Conservation (phyloP, 2,888 invertebrate genomes). For the Rapana venosa region DNA sequence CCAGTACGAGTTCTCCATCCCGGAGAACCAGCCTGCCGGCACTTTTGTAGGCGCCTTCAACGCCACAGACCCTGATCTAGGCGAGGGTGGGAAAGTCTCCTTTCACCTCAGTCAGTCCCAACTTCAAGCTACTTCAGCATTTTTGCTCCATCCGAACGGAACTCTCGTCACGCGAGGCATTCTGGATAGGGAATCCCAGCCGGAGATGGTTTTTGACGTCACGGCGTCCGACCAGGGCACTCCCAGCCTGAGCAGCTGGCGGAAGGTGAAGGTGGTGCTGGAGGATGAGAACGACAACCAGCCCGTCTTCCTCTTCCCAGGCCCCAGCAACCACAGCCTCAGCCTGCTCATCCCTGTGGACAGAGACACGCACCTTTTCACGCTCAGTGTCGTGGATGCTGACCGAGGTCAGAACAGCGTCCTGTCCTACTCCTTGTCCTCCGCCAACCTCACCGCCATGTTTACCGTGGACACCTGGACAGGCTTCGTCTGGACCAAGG, state of each 20-base stretch:
- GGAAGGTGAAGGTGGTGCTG: slow-evolving; percentile 60
- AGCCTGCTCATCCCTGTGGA: slow-evolving; percentile 42
- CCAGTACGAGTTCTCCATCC: slow-evolving; percentile 44
- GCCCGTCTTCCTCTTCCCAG: slow-evolving; percentile 61
- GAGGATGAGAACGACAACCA: slow-evolving; percentile 67
- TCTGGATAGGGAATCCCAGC: slow-evolving; percentile 64
- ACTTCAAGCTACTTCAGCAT: neutral
- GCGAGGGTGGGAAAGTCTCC: slow-evolving; percentile 38
- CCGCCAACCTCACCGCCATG: slow-evolving; percentile 47
- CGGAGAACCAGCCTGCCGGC: slow-evolving; percentile 43
- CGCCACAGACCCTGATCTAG: slow-evolving; percentile 47
- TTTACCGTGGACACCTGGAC: slow-evolving; percentile 58
- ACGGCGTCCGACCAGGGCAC: slow-evolving; percentile 63
- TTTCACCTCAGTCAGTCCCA: slow-evolving; percentile 42
- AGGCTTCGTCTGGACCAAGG: slow-evolving; percentile 52
- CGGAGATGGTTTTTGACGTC: slow-evolving; percentile 58
- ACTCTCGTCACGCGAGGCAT: slow-evolving; percentile 57
- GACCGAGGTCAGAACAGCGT: slow-evolving; percentile 60
- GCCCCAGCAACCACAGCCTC: slow-evolving; percentile 44
- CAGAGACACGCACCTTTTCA: slow-evolving; percentile 30
- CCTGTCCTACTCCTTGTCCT: slow-evolving; percentile 54
- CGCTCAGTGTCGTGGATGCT: slow-evolving; percentile 53
- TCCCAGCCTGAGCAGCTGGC: slow-evolving; percentile 60
- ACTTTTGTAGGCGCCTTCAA: slow-evolving; percentile 41
- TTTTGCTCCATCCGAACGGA: slow-evolving; percentile 54